These are phyloP conservation scores for Myoxocephalus aenaeus DNA, from an alignment of 2,797 vertebrate genomes.

Conservation along the genomic window DNA sequence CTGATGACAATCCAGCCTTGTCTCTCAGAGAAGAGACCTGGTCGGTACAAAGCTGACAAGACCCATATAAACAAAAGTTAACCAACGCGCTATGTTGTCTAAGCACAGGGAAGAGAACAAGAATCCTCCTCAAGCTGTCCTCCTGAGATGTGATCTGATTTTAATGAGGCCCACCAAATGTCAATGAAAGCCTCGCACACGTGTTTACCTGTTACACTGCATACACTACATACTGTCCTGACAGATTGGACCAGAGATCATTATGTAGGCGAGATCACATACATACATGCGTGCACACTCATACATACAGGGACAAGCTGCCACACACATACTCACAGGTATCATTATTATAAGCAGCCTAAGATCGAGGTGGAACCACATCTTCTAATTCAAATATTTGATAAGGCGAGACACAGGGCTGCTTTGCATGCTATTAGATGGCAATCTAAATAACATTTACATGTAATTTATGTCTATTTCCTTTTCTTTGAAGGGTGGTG, in stretches of 20 bases:
- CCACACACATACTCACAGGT: conserved; percentile 17
- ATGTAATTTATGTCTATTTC: conserved; percentile 79
- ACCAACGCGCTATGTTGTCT: conserved; percentile 33
- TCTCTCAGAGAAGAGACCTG: conserved; percentile 38
- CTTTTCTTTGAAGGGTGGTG: conserved; percentile 66
- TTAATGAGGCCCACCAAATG: conserved; percentile 73
- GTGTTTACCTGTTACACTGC: conserved; percentile 57
- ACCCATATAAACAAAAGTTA: conserved; percentile 34
- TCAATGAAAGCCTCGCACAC: conserved; percentile 66
- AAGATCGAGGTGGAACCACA: conserved; percentile 49
- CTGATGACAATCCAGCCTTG: conserved; percentile 26
- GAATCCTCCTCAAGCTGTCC: conserved; percentile 49
- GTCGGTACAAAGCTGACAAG: conserved; percentile 54
- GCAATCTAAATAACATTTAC: conserved; percentile 82
- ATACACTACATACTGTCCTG: conserved; percentile 56
- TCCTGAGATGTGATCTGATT: conserved; percentile 69
- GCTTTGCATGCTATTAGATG: conserved; percentile 74
- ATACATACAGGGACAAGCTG: conserved; percentile 3
- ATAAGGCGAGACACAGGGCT: conserved; percentile 66
- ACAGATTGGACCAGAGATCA: conserved; percentile 59
- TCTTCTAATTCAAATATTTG: conserved; percentile 72
- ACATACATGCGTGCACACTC: background rate
- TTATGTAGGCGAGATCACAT: conserved; percentile 49
- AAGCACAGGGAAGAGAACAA: conserved; percentile 36
- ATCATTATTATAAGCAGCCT: conserved; percentile 44